Evolutionary conservation across 2,113 vertebrate species (phyloP), one percentile per base, ranked within the genome.

Genomic region (Pao palembangensis): DNA sequence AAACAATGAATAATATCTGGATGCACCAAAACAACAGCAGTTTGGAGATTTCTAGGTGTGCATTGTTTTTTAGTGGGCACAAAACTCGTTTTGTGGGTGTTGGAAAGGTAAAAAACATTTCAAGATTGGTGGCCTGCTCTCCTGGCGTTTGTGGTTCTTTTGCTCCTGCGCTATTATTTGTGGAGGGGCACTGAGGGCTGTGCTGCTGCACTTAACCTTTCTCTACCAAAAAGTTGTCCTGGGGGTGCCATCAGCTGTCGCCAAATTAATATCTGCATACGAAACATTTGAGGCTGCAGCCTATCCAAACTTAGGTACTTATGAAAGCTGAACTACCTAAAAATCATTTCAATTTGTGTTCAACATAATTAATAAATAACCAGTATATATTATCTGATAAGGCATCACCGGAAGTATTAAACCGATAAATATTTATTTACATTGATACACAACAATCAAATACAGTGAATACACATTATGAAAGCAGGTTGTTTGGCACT

Each of bases 91-190:
- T 15, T 44, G 43, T 82, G 71, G 67, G 73, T 52, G 51, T 28
- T 51, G 61, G 72, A 71, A 58, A 71, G 55, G 58, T 46, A 57
- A 20, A 62, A 61, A 62, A 61, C 61, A 58, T 14, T 38, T 38
- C 57, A 73, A 85, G 69, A 87, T 67, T 80, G 74, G 72, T 78
- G 77, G 84, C 81, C 83, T 87, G 86, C 85, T 89, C 81, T 78
- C 85, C 71, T 53, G 55, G 79, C 86, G 84, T 70, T 67, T 88
- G 73, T 75, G 72, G 71, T 53, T 75, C 64, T 81, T 76, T 68
- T 79, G 81, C 89, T 91, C 94, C 95, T 98, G 96, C 94, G 93
- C 93, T 96, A 96, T 96, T 97, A 94, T 95, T 93, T 93, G 69
- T 91, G 91, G 92, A 93, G 93, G 93, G 93, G 91, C 87, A 82